These are phyloP conservation scores for Artibeus lituratus DNA, from an alignment of 2,797 vertebrate species.

Conservation along the genomic window DNA sequence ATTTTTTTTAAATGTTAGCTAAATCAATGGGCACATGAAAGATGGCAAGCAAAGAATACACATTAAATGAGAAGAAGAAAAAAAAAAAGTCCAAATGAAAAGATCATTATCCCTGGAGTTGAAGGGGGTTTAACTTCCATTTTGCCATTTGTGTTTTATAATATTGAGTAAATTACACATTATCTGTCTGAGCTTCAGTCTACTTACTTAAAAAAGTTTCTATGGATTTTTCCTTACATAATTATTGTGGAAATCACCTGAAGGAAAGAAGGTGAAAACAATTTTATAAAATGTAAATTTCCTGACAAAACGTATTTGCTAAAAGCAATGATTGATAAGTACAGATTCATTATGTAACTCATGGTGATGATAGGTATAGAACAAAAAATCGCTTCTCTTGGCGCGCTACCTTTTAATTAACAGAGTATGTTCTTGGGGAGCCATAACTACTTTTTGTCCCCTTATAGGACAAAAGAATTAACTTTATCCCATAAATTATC, in stretches of 20 bases:
- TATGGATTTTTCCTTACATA: neutral
- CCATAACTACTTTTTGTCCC: too few species aligned
- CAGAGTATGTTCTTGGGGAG: neutral
- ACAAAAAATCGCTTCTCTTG: neutral
- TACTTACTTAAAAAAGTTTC: neutral
- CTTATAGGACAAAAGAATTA: neutral
- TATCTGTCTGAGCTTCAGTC: neutral
- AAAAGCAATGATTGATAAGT: neutral
- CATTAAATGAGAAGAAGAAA: neutral
- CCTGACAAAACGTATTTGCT: neutral
- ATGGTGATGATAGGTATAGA: neutral
- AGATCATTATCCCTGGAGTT: neutral
- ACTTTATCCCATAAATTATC: neutral
- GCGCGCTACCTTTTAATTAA: neutral
- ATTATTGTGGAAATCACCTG: neutral
- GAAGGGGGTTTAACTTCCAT: neutral
- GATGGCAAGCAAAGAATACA: neutral
- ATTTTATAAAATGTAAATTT: neutral
- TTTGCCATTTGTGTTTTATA: neutral
- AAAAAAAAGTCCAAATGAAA: neutral
- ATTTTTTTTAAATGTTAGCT: neutral
- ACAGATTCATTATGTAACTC: neutral
- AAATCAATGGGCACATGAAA: neutral
- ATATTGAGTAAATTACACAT: neutral
- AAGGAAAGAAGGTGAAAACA: neutral